Base-by-base conservation (phyloP, 2,888 invertebrate species). In the Meghimatium bilineatum region DNA sequence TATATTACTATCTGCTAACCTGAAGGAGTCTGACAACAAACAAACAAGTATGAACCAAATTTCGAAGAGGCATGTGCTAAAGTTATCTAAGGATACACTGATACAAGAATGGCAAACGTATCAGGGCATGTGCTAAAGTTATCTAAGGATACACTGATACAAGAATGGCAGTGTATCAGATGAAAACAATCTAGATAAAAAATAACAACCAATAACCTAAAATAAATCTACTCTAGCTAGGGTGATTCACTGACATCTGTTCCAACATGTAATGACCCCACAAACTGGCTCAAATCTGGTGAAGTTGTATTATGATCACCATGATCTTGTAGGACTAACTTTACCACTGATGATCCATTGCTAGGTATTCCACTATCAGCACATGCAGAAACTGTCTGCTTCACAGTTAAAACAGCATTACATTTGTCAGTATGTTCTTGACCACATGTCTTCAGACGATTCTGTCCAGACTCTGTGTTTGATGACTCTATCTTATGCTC, bases 281-380 rank as follows among this genome's bases (percentile, higher is more conserved):
- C 29, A 14, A 52, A 20, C 32, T 23, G 20, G 49, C 52, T 52
- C 49, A 74, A 74, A 49, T 74, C 49, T 49, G 72, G 29, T 72
- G 44, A 32, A 3, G 17, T 17, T 49, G 74, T 29, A 74, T 29
- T 44, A 38, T 38, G 38, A 44, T 8, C 0, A 44, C 1, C 49
- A 49, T 44, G 38, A 74, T 49, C 74, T n/a, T 74, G 71, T 26
- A 26, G 26, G 71, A 38, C 38, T 72, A 36, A 23, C 72, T 49
- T n/a, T n/a, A n/a, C 44, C 17, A 72, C 49, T n/a, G 29, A 3
- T n/a, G 36, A 3, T 34, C 67, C 67, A 67, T 6, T 17, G 67
- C 67, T 67, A 14, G 34, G 10, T n/a, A 29, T 3, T 5, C 8
- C 29, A 29, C 63, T 66, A 29, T 29, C 26, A 66, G 66, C 66